A percentile compares a stretch with the other conserved stretches of the same genome.
These are phyloP conservation scores for Gymnarchus niloticus DNA, from an alignment of 2,113 vertebrate genomes.

Conservation along the genomic window DNA sequence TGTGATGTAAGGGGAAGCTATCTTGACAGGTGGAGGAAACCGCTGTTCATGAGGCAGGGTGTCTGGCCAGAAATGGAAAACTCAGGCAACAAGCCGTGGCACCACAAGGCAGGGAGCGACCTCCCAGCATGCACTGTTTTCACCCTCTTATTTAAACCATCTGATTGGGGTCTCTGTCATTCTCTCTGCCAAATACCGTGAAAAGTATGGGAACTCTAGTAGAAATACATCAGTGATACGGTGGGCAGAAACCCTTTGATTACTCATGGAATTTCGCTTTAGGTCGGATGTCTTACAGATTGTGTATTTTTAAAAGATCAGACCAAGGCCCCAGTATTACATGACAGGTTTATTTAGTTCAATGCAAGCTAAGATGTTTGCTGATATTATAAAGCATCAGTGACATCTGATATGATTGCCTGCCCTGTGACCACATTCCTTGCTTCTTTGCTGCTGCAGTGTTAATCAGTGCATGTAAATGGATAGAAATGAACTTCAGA, in stretches of 20 bases:
- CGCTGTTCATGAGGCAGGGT: not conserved
- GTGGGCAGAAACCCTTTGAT: not conserved
- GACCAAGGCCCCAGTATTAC: not conserved
- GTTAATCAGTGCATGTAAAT: not conserved
- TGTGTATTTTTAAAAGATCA: not conserved
- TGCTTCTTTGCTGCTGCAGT: not conserved
- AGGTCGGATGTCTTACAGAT: not conserved
- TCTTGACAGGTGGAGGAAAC: too few species aligned
- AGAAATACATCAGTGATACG: not conserved
- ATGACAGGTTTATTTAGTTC: not conserved
- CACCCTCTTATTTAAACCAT: not conserved
- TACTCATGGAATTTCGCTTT: not conserved
- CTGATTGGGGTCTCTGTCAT: too few species aligned
- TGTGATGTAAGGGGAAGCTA: not conserved
- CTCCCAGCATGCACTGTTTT: constrained; percentile 1
- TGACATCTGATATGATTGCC: not conserved
- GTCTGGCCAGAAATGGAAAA: not conserved
- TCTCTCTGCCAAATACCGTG: not conserved
- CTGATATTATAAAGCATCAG: too few species aligned
- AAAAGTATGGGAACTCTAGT: not conserved
- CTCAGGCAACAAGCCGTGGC: not conserved
- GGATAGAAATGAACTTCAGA: not conserved
- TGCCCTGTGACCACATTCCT: not conserved
- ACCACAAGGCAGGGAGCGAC: not conserved
- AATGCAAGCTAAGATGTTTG: too few species aligned